Percentiles rank a stretch among this genome's conserved stretches.
Evolutionary conservation across 2,113 vertebrate genomes (phyloP).

Genomic region (Chloroceryle aenea): DNA sequence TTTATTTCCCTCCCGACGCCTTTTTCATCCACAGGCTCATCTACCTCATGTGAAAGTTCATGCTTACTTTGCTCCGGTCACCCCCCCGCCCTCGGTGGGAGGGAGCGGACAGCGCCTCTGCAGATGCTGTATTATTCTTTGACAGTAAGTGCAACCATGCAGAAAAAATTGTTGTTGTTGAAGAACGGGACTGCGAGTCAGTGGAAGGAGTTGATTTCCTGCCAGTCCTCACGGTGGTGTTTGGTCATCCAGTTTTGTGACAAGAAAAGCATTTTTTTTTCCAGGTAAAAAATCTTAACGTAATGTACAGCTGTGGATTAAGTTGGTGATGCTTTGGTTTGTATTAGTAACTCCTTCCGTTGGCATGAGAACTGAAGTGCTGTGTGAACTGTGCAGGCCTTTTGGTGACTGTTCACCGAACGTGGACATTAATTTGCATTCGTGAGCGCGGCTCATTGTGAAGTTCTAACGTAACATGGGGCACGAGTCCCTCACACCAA

Average conservation of each 20-base stretch:
- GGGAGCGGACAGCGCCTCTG: conserved; percentile 89
- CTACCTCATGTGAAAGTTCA: conserved; percentile 93
- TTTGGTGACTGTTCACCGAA: not conserved
- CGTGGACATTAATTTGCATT: not conserved
- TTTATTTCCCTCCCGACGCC: not conserved
- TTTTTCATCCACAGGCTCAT: conserved; percentile 80
- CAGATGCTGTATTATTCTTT: conserved; percentile 92
- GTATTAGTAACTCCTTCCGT: conserved; percentile 42
- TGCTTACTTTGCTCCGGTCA: conserved; percentile 92
- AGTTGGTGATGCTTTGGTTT: conserved; percentile 55
- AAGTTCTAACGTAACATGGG: accelerated
- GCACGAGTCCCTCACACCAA: accelerated
- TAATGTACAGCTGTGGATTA: conserved; percentile 51
- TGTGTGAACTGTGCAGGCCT: not conserved
- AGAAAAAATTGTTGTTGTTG: not conserved
- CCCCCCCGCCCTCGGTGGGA: conserved; percentile 89
- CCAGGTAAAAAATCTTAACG: conserved; percentile 28
- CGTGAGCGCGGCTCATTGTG: not conserved
- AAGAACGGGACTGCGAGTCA: not conserved
- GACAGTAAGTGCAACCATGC: conserved; percentile 69
- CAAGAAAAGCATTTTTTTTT: not conserved
- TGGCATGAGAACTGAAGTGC: conserved; percentile 33
- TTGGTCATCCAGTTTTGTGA: conserved; percentile 47
- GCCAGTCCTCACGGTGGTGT: conserved; percentile 11
- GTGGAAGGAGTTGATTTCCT: not conserved